Evolutionary conservation across 2,113 vertebrate genomes (phyloP), one percentile per base, ranked within the genome.

Genomic region (Channa argus): DNA sequence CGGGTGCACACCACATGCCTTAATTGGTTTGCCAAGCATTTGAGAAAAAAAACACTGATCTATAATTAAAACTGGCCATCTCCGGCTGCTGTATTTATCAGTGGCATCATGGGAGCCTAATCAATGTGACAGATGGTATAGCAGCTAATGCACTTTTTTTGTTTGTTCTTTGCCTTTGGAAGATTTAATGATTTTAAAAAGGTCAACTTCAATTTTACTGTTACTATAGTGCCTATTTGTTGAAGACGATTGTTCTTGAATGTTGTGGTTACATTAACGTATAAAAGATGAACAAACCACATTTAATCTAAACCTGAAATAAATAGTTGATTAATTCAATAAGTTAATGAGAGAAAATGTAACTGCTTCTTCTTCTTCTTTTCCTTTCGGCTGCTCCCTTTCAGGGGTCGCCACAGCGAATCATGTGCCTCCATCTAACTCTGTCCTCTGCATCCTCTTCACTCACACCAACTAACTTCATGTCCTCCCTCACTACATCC

Each of bases 21-120:
- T 85, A 86, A 86, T 86, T 88, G 68, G 74, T 76, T 85, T 84
- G 64, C 44, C 13, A 76, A 59, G 59, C 78, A 71, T 47, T 71
- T 36, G 63, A 11, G 8, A 11, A 38, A 60, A 59, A 74, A 79
- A 56, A 13, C 53, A 13, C 34, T 34, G 37, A 71, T 75, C 54
- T 82, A 74, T 84, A 80, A 84, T 86, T 86, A 89, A 86, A 84
- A 60, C 49, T 0, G 12, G 63, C 58, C 60, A 77, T 74, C 54
- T 71, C 71, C 51, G 45, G 71, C 77, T 81, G 77, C 63, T 77
- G 73, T 54, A 14, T 74, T 63, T 52, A 58, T 69, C 68, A 60
- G 79, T 72, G 63, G 43, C 61, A 52, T 63, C 74, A 69, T 61
- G 61, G 60, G 80, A 81, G 59, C 7, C 53, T n/a, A 49, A 62